These are phyloP conservation scores for Syrista parreyssii DNA, from an alignment of 2,888 invertebrate genomes.

Conservation along the genomic window DNA sequence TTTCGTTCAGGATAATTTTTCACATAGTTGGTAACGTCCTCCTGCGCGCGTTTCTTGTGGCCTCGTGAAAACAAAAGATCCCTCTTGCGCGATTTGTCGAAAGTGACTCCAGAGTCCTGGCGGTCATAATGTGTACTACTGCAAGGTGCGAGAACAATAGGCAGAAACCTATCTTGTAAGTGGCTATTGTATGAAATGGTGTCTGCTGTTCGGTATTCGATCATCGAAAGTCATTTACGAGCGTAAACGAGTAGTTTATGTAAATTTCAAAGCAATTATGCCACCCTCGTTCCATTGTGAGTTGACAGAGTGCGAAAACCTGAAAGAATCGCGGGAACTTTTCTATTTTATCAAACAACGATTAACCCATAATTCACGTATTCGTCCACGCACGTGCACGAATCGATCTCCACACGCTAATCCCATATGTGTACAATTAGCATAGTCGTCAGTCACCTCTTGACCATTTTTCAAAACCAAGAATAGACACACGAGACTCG, in stretches of 20 bases:
- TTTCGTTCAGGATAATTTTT: background rate
- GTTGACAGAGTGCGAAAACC: background rate
- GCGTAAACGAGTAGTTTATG: constrained; percentile 8
- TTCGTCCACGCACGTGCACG: background rate
- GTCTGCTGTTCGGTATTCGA: background rate
- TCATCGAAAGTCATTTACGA: constrained; percentile 18
- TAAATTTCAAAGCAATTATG: constrained; percentile 8
- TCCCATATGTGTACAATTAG: background rate
- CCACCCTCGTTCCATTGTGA: background rate
- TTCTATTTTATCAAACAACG: background rate
- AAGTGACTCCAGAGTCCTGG: background rate
- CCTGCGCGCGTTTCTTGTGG: background rate
- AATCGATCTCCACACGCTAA: background rate
- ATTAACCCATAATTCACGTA: background rate
- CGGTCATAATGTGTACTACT: background rate
- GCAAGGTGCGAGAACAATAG: background rate
- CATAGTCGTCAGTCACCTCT: constrained; percentile 2
- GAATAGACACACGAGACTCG: background rate
- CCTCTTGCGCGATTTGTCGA: background rate
- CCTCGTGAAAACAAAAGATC: background rate
- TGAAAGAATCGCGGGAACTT: background rate
- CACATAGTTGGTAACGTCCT: background rate
- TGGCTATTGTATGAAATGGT: background rate
- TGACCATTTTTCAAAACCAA: background rate
- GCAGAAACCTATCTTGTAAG: background rate